Percentiles rank a stretch among this genome's conserved stretches.
phyloP scores from a whole-genome alignment of 2,113 vertebrate species.

The Cephalopholis sonnerati region DNA sequence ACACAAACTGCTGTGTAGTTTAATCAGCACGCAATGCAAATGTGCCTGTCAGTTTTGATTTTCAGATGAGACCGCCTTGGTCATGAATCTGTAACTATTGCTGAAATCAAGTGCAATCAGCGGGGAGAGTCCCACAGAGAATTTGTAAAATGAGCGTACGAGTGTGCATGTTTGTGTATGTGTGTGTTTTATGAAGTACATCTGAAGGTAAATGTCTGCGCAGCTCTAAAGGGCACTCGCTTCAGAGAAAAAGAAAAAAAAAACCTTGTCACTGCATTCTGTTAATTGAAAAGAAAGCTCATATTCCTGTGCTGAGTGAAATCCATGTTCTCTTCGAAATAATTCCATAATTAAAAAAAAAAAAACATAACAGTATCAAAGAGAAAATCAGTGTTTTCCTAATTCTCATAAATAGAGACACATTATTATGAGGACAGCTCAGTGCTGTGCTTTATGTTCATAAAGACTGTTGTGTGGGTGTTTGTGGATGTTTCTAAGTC shows the following conservation, averaged over 20 bases:
- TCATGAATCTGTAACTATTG: constrained; percentile 72
- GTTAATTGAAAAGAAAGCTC: background rate
- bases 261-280: background rate
- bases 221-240: background rate
- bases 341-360: too few species aligned
- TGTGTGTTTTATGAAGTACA: constrained; percentile 1
- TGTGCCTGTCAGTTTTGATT: constrained; percentile 73
- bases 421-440: background rate
- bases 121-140: constrained; percentile 3
- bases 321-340: background rate
- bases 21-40: constrained; percentile 56
- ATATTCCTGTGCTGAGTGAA: background rate
- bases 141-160: background rate
- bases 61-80: constrained; percentile 47
- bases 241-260: background rate
- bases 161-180: background rate
- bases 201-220: background rate
- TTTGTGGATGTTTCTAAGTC: background rate
- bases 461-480: background rate
- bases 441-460: background rate
- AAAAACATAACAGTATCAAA: too few species aligned
- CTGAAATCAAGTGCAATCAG: constrained; percentile 71
- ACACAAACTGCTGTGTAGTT: constrained; percentile 18
- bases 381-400: background rate
- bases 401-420: background rate